Percentiles rank a stretch among this genome's conserved stretches.
Conservation (phyloP, 2,797 vertebrate genomes). For the Semotilus atromaculatus region DNA sequence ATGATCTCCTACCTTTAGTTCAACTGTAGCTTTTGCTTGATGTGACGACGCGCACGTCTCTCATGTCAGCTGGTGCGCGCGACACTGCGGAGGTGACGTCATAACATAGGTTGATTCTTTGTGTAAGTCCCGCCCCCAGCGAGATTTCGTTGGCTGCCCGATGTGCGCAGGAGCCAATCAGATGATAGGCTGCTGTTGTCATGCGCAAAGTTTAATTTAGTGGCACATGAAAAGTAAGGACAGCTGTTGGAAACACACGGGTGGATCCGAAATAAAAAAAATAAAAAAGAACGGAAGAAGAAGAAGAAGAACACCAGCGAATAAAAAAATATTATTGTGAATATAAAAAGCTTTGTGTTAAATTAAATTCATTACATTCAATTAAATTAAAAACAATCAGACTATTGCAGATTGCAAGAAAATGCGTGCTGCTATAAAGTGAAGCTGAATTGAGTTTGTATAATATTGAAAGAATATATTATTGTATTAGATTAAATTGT, state of each 20-base stretch:
- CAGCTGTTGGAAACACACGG: neutral
- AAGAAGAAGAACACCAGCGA: neutral
- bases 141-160: constrained; percentile 66
- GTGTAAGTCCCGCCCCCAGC: constrained; percentile 6
- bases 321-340: neutral
- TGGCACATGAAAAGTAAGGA: neutral
- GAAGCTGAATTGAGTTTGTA: neutral
- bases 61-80: constrained; percentile 34
- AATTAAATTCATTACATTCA: too few species aligned
- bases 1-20: constrained; percentile 35
- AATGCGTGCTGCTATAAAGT: neutral
- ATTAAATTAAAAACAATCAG: neutral
- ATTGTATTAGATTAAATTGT: neutral
- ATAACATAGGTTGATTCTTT: neutral
- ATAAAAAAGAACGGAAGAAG: too few species aligned
- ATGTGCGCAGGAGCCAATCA: constrained; percentile 15
- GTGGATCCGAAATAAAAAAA: neutral
- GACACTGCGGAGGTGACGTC: constrained; percentile 65
- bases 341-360: neutral
- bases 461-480: neutral
- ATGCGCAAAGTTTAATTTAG: neutral
- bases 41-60: constrained; percentile 24
- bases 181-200: neutral
- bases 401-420: too few species aligned
- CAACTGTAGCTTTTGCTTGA: neutral